phyloP scores from a whole-genome alignment of 37 sponge, comb jelly and placozoan species.

The Hexactinellida sp. region DNA sequence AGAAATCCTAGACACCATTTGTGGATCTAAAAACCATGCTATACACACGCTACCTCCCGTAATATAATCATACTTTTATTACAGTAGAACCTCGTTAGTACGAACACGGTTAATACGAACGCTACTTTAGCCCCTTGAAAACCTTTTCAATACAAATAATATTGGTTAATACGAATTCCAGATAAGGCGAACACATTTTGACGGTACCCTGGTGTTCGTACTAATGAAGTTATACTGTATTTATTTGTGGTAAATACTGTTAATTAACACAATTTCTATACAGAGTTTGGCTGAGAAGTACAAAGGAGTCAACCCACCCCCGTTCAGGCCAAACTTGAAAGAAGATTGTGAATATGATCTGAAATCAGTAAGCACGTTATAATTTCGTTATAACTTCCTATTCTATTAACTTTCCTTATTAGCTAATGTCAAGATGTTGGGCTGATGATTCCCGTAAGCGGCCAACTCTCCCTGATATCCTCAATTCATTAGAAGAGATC shows the following conservation, averaged over 20 bases:
- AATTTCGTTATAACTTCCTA: background rate
- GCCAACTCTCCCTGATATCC: conserved; percentile 25
- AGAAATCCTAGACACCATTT: conserved; percentile 32
- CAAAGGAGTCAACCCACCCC: background rate
- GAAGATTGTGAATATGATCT: background rate
- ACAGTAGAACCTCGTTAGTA: no score
- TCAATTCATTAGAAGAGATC: conserved; percentile 30
- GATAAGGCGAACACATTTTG: no score
- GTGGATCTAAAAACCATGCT: conserved; percentile 24
- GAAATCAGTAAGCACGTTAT: background rate
- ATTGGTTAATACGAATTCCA: no score
- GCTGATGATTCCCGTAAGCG: conserved; percentile 25
- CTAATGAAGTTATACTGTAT: no score
- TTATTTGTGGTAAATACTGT: background rate
- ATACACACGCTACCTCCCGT: background rate
- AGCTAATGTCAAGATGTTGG: conserved; percentile 27
- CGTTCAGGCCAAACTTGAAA: background rate
- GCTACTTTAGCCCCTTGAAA: no score
- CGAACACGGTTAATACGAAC: no score
- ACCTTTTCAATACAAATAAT: no score
- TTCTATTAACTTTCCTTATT: background rate
- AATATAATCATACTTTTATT: background rate
- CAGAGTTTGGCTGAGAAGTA: background rate
- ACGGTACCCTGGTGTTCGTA: no score
- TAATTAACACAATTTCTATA: background rate